phyloP scores from a whole-genome alignment of 2,113 vertebrate genomes.

The Chaetorhynchus papuensis region DNA sequence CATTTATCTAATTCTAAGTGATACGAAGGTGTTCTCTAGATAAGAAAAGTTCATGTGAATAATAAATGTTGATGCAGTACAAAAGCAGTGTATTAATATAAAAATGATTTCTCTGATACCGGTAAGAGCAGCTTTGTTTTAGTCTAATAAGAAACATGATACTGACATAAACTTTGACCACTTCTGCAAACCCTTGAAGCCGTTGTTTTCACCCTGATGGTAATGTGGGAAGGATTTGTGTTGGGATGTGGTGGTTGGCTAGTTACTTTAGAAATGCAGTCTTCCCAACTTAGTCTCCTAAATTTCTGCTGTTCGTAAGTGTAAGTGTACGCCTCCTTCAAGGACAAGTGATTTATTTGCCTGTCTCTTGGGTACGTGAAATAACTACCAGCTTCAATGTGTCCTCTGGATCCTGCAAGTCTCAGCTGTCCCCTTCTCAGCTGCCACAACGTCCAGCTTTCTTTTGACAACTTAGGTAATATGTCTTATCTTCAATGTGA shows the following conservation, averaged over 20 bases:
- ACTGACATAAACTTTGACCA: not conserved
- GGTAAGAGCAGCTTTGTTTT: not conserved
- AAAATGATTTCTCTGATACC: not conserved
- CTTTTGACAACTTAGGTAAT: not conserved
- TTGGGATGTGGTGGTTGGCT: not conserved
- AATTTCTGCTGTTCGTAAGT: not conserved
- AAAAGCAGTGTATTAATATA: not conserved
- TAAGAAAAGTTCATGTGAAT: not conserved
- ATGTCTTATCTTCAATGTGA: not conserved
- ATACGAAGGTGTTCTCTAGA: not conserved
- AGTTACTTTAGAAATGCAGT: not conserved
- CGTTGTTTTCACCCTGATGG: not conserved
- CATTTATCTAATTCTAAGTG: not conserved
- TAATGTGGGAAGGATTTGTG: not conserved
- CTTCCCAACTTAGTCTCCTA: not conserved
- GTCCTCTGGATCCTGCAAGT: not conserved
- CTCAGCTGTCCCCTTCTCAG: not conserved
- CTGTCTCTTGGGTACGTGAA: not conserved
- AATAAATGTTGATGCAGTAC: not conserved
- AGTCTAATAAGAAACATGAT: not conserved
- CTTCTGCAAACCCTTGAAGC: not conserved
- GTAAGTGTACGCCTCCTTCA: not conserved
- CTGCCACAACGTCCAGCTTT: not conserved
- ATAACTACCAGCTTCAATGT: accelerated
- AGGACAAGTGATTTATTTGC: not conserved